phyloP scores from a whole-genome alignment of 2,797 vertebrate genomes.

The Halcyon smyrnensis region DNA sequence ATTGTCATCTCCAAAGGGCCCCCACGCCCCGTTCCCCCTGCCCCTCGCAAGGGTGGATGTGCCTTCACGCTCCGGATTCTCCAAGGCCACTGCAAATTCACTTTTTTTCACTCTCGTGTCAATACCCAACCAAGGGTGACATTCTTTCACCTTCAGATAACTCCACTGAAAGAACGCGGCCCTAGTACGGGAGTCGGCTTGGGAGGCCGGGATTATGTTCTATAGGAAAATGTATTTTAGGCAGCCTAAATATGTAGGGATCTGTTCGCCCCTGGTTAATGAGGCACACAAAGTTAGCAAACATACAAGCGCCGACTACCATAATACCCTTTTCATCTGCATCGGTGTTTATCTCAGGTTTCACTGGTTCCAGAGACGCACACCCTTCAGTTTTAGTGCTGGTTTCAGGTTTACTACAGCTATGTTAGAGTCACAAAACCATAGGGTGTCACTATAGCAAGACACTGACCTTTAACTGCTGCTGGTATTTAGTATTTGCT shows the following conservation, averaged over 20 bases:
- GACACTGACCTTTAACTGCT: conserved; percentile 23
- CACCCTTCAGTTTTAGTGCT: background rate
- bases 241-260: background rate
- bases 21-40: background rate
- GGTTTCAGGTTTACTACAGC: conserved; percentile 38
- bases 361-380: conserved; percentile 38
- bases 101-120: background rate
- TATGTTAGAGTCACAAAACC: conserved; percentile 15
- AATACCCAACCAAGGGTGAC: background rate
- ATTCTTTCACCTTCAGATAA: background rate
- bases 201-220: background rate
- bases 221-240: background rate
- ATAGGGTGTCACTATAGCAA: background rate
- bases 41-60: background rate
- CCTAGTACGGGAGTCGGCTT: background rate
- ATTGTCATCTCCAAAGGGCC: background rate
- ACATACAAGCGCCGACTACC: background rate
- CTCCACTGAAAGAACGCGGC: background rate
- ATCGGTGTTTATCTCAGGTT: conserved; percentile 30
- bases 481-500: background rate
- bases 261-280: background rate
- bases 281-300: background rate
- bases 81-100: background rate
- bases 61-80: background rate
- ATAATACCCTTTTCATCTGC: conserved; percentile 8